Evolutionary conservation across 2,113 vertebrate genomes (phyloP), one percentile per base, ranked within the genome.

Genomic region (Ovis canadensis): DNA sequence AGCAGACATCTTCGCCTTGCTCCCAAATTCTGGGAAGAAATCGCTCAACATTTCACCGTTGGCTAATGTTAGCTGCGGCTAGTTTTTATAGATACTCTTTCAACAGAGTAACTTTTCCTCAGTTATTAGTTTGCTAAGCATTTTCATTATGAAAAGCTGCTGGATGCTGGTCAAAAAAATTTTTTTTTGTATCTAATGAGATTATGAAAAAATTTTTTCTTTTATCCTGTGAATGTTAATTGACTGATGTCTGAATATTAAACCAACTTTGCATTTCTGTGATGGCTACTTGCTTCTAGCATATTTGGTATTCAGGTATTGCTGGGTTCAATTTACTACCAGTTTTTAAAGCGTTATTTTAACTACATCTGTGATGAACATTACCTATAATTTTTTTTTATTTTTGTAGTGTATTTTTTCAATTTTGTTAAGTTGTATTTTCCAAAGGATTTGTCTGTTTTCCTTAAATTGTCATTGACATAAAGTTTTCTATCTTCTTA

Each of bases 41-140:
- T 6, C 23, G 2, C 27, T 7, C 7, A 10, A 0, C 21, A 25
- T 62, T 54, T 36, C 36, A 36, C 23, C 3, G 2, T 27, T 45
- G 40, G 12, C 52, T 7, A 1, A 15, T 2, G 16, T 7, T 6
- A 25, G 27, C 27, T 87, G 27, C 4, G 5, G 10, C 11, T 19
- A 1, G 8, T 52, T 54, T 57, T 45, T 55, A 40, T n/a, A 31
- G 55, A 64, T 7, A 7, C 7, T n/a, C 7, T 52, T 40, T 52
- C 43, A n/a, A 62, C 12, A 31, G 54, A 11, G 40, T 25, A 1
- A 54, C 16, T 23, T 83, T 40, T 5, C 45, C 50, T n/a, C 4
- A 5, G 1, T 21, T 31, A 7, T 52, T 12, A 43, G 12, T 13
- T 33, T 21, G 10, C 3, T 57, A 19, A 13, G 19, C 5, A 14